These are phyloP conservation scores for Callimico goeldii DNA, from an alignment of 2,797 vertebrate species.

Conservation along the genomic window DNA sequence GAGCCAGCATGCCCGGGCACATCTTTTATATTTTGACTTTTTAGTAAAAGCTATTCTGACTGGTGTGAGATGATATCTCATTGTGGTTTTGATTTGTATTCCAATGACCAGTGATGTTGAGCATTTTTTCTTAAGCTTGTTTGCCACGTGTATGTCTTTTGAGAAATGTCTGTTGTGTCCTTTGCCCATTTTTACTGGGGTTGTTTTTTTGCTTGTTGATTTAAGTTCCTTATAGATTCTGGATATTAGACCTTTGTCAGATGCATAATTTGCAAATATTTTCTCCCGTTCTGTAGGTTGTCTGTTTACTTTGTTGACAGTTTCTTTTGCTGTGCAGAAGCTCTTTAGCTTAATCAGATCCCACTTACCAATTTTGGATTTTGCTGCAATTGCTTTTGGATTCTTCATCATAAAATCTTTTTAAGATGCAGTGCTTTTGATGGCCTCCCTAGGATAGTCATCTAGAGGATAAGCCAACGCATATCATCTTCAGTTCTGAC, in stretches of 20 bases:
- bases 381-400: not conserved
- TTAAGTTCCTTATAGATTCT: not conserved
- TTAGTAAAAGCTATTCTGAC: not conserved
- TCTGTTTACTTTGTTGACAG: not conserved
- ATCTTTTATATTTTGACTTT: not conserved
- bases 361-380: not conserved
- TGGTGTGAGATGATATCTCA: not conserved
- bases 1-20: no score
- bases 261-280: not conserved
- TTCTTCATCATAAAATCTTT: not conserved
- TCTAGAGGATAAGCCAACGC: conserved; percentile 85
- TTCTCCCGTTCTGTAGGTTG: not conserved
- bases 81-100: not conserved
- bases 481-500: conserved; percentile 92
- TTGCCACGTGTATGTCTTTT: not conserved
- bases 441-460: conserved; percentile 85
- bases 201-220: not conserved
- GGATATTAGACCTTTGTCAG: not conserved
- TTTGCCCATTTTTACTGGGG: not conserved
- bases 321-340: not conserved
- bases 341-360: not conserved
- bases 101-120: not conserved
- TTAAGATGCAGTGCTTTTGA: not conserved
- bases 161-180: not conserved
- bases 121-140: not conserved